These are phyloP conservation scores for Ephydatia muelleri DNA, from an alignment of 37 sponge, comb jelly and placozoan genomes.

Conservation along the genomic window DNA sequence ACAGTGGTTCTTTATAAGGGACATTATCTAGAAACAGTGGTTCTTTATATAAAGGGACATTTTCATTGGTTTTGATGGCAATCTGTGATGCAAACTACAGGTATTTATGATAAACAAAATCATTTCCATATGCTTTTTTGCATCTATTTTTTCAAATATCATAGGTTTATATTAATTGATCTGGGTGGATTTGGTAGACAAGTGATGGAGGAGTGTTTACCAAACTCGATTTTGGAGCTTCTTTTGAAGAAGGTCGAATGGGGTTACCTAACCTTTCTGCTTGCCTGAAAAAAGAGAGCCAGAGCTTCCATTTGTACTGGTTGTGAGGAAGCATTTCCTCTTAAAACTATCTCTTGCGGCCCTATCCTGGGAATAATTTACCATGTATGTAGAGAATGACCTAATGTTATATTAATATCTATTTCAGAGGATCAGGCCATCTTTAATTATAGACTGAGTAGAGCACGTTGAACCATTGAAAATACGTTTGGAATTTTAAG, in stretches of 20 bases:
- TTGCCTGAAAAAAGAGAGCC: background rate
- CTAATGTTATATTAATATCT: background rate
- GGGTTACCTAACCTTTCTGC: constrained; percentile 1
- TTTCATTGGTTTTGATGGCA: no score
- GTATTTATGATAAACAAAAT: no score
- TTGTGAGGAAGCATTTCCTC: constrained; percentile 48
- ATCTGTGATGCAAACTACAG: no score
- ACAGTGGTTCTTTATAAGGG: no score
- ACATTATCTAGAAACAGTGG: no score
- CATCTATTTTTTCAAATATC: constrained; percentile 29
- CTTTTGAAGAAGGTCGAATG: constrained; percentile 18
- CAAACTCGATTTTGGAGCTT: constrained; percentile 28
- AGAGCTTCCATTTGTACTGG: constrained; percentile 2
- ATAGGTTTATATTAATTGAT: constrained; percentile 38
- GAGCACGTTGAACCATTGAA: constrained; percentile 37
- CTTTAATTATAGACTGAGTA: constrained; percentile 22
- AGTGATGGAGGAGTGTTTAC: constrained; percentile 55
- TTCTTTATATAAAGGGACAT: no score
- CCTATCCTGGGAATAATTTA: constrained; percentile 41
- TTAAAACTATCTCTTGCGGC: constrained; percentile 24
- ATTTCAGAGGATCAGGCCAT: constrained; percentile 1
- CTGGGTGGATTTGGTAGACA: constrained; percentile 50
- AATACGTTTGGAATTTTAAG: constrained; percentile 45
- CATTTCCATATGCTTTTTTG: no score
- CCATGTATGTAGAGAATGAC: background rate